Base-by-base conservation (phyloP, 1,140 invertebrate species). In the Achatina immaculata region DNA sequence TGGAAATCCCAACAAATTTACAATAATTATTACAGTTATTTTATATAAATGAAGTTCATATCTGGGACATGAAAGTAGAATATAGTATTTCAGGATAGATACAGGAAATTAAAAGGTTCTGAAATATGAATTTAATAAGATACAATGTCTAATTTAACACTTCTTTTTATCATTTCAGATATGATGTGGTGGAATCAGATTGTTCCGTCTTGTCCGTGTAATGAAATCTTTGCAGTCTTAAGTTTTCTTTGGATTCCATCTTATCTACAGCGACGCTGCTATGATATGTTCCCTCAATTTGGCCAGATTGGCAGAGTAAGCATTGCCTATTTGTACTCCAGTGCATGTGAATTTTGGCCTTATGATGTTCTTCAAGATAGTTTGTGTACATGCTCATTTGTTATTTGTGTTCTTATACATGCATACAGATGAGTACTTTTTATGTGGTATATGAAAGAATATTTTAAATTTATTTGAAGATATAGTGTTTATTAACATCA, bases 221-320 rank as follows among this genome's bases (percentile, higher is more conserved):
- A n/a, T 69, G 36, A 69, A 42, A 40, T 9, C 3, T 3, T 28
- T 4, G 68, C 68, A 21, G 4, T 1, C 1, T 1, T 69, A 1
- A 69, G 42, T 69, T 40, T 40, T 19, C 42, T 21, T 1, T 69
- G 68, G 68, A 42, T 69, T 69, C 21, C 68, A 1, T 40, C 68
- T 3, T 43, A 24, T 24, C 11, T 21, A 21, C 24, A 69, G 16
- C 36, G 1, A 7, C 16, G n/a, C 38, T 69, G 68, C 42, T 69
- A 69, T 28, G 36, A 69, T 19, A 42, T 24, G n/a, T 69, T 42
- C 38, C 36, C 42, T 43, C 4, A 9, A 21, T 69, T 19, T 43
- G 36, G 42, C 21, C 19, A n/a, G 38, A 43, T 40, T n/a, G 68
- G 68, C 38, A 69, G 68, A n/a, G 68, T 69, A 69, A 69, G 68